Evolutionary conservation across 2,888 invertebrate genomes (phyloP).

Genomic region (Aricia artaxerxes): DNA sequence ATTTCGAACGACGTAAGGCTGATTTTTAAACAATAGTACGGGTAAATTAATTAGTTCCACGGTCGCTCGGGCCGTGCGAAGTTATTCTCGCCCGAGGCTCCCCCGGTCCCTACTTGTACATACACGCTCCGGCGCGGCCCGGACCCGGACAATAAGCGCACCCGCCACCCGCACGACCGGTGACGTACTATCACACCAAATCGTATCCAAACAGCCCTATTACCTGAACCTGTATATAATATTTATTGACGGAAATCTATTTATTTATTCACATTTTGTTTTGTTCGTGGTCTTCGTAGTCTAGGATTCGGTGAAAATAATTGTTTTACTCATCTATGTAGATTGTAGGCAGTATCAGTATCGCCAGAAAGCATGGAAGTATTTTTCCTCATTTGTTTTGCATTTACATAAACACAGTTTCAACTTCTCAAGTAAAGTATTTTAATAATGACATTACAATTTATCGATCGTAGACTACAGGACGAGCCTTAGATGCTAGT

Average conservation of each 20-base stretch:
- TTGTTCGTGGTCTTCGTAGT: conserved; percentile 49
- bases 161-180: conserved; percentile 50
- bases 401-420: neutral
- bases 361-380: neutral
- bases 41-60: conserved; percentile 57
- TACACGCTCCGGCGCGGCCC: conserved; percentile 58
- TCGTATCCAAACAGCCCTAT: conserved; percentile 62
- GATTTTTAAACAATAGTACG: conserved; percentile 71
- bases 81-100: conserved; percentile 58
- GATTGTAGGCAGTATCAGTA: neutral
- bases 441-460: neutral
- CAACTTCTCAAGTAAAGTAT: neutral
- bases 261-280: conserved; percentile 53
- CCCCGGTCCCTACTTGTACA: conserved; percentile 48
- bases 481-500: conserved; percentile 73
- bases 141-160: conserved; percentile 60
- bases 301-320: conserved; percentile 14
- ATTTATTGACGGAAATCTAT: conserved; percentile 62
- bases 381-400: neutral
- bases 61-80: conserved; percentile 50
- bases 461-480: conserved; percentile 7
- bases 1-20: conserved; percentile 70
- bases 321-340: neutral
- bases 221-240: conserved; percentile 59
- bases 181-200: conserved; percentile 78